Evolutionary conservation across 2,888 invertebrate species (phyloP).

Genomic region (Raillietiella orientalis): DNA sequence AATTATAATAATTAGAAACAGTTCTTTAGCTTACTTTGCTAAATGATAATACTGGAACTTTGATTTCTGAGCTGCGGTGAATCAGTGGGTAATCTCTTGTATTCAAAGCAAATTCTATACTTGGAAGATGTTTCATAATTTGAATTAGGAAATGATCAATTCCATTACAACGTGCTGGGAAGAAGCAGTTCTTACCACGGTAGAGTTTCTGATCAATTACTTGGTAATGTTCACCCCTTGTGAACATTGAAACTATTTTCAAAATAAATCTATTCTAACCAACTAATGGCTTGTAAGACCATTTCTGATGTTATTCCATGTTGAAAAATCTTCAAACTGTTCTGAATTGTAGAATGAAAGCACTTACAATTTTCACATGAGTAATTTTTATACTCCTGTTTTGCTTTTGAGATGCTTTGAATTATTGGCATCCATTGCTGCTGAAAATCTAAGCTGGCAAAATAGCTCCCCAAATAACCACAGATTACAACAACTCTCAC

Average conservation of each 20-base stretch:
- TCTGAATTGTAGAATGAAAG: constrained; percentile 23
- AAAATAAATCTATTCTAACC: constrained; percentile 7
- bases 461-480: too few species aligned
- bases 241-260: constrained; percentile 6
- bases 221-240: constrained; percentile 42
- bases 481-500: too few species aligned
- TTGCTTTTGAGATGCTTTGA: too few species aligned
- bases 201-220: constrained; percentile 46
- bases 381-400: too few species aligned
- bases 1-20: background rate
- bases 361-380: constrained; percentile 7
- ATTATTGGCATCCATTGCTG: too few species aligned
- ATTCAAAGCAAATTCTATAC: constrained; percentile 61
- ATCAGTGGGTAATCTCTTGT: constrained; percentile 29
- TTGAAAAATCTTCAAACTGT: constrained; percentile 32
- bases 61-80: constrained; percentile 11
- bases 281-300: constrained; percentile 22
- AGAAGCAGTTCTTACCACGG: constrained; percentile 53
- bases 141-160: constrained; percentile 54
- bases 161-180: constrained; percentile 65
- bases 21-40: constrained; percentile 31
- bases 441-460: too few species aligned
- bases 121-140: constrained; percentile 27
- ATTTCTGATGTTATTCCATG: constrained; percentile 30
- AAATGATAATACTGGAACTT: constrained; percentile 65